These are phyloP conservation scores for Polydrusus cervinus DNA, from an alignment of 2,888 invertebrate species.

Conservation along the genomic window DNA sequence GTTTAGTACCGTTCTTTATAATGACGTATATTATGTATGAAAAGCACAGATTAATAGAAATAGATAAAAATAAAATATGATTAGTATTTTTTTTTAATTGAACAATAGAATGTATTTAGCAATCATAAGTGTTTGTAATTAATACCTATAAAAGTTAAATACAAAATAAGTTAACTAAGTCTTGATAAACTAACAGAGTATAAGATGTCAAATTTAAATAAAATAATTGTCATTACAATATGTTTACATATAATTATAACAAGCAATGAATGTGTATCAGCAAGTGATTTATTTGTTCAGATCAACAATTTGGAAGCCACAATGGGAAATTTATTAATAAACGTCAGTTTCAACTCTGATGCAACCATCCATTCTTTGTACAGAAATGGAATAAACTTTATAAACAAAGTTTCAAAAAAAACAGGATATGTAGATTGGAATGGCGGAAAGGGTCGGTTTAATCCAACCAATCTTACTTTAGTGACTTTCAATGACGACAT, in stretches of 20 bases:
- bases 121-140: background rate
- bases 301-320: constrained; percentile 10
- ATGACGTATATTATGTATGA: too few species aligned
- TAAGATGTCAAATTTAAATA: background rate
- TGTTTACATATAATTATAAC: background rate
- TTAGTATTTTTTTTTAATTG: too few species aligned
- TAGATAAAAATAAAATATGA: too few species aligned
- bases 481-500: background rate
- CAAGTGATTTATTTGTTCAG: constrained; percentile 1
- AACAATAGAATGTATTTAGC: too few species aligned
- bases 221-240: background rate
- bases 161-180: too few species aligned
- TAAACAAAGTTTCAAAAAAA: background rate
- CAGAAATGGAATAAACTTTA: constrained; percentile 3
- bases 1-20: too few species aligned
- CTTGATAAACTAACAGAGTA: background rate
- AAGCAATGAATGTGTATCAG: background rate
- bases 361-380: background rate
- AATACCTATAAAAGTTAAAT: too few species aligned
- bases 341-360: constrained; percentile 4
- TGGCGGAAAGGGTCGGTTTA: constrained; percentile 3
- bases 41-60: too few species aligned
- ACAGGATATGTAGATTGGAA: constrained; percentile 11
- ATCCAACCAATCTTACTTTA: background rate
- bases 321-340: constrained; percentile 4